Percentiles rank a stretch among this genome's conserved stretches.
phyloP scores from a whole-genome alignment of 2,113 vertebrate species.

The Siphamia tubifer region DNA sequence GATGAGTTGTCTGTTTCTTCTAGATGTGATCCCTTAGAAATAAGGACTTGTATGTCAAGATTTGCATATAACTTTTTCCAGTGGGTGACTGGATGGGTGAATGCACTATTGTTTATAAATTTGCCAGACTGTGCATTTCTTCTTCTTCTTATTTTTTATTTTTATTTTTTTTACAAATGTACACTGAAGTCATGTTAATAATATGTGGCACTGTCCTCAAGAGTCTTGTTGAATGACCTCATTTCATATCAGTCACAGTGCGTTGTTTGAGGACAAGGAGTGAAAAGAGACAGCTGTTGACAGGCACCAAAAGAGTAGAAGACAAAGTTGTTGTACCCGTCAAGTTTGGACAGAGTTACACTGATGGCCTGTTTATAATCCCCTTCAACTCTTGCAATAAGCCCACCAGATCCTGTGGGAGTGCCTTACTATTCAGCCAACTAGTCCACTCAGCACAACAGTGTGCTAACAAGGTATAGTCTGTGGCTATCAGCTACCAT shows the following conservation, averaged over 20 bases:
- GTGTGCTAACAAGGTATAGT: conserved; percentile 70
- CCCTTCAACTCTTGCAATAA: conserved; percentile 44
- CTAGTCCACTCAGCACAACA: conserved; percentile 67
- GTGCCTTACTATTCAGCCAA: conserved; percentile 47
- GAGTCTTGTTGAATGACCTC: neutral
- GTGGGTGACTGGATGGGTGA: conserved; percentile 20
- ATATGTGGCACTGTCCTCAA: neutral
- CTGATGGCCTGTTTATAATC: conserved; percentile 52
- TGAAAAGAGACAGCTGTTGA: conserved; percentile 10
- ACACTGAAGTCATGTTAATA: conserved; percentile 21
- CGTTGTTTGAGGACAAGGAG: neutral
- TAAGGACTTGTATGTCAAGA: conserved; percentile 23
- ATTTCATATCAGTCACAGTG: neutral
- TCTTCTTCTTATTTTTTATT: too few species aligned
- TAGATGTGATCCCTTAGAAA: conserved; percentile 26
- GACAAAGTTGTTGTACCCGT: conserved; percentile 36
- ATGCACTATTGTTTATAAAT: conserved; percentile 24
- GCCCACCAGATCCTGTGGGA: conserved; percentile 45
- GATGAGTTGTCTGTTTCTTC: conserved; percentile 38
- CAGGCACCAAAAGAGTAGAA: conserved; percentile 16
- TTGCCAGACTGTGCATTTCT: conserved; percentile 3
- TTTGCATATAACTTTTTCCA: conserved; percentile 27
- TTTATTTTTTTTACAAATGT: conserved; percentile 8
- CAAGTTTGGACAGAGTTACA: conserved; percentile 26
- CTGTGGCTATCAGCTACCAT: conserved; percentile 36